phyloP scores from a whole-genome alignment of 64 coral and sea anemone species.

The Montipora foliosa region DNA sequence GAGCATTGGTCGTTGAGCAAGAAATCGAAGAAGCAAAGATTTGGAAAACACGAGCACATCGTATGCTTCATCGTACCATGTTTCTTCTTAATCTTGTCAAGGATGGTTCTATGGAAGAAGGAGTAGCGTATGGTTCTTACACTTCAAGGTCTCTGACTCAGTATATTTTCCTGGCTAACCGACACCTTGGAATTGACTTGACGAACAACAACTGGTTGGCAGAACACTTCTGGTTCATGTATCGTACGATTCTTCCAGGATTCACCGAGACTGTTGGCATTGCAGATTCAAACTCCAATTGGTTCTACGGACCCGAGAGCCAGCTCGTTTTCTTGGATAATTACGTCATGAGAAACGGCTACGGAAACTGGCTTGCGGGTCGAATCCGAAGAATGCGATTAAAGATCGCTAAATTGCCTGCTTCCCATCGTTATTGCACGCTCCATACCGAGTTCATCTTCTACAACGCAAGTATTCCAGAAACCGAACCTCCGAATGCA shows the following conservation, averaged over 20 bases:
- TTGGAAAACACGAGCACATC: constrained; percentile 67
- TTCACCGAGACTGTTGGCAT: constrained; percentile 83
- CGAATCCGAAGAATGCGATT: constrained; percentile 38
- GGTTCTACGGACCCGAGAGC: constrained; percentile 95
- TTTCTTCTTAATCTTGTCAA: constrained; percentile 74
- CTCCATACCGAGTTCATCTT: constrained; percentile 92
- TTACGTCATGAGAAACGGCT: constrained; percentile 78
- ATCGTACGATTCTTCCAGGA: constrained; percentile 79
- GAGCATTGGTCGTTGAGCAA: constrained; percentile 46
- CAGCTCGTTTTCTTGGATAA: constrained; percentile 91
- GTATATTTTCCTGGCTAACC: constrained; percentile 77
- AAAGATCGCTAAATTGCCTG: not conserved
- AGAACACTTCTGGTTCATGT: constrained; percentile 89
- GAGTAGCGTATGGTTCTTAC: constrained; percentile 88
- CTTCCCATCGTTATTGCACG: constrained; percentile 55
- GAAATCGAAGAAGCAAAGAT: constrained; percentile 29
- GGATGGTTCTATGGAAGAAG: constrained; percentile 90
- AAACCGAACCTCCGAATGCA: constrained; percentile 30
- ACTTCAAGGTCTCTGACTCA: constrained; percentile 83
- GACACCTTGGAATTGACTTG: constrained; percentile 68
- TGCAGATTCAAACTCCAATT: constrained; percentile 82
- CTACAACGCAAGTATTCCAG: constrained; percentile 71
- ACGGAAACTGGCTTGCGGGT: constrained; percentile 81
- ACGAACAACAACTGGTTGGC: constrained; percentile 71
- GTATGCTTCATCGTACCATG: constrained; percentile 77